A percentile compares a stretch with the other conserved stretches of the same genome.
These are phyloP conservation scores for Monopis laevigella DNA, from an alignment of 2,888 invertebrate species.

Conservation along the genomic window DNA sequence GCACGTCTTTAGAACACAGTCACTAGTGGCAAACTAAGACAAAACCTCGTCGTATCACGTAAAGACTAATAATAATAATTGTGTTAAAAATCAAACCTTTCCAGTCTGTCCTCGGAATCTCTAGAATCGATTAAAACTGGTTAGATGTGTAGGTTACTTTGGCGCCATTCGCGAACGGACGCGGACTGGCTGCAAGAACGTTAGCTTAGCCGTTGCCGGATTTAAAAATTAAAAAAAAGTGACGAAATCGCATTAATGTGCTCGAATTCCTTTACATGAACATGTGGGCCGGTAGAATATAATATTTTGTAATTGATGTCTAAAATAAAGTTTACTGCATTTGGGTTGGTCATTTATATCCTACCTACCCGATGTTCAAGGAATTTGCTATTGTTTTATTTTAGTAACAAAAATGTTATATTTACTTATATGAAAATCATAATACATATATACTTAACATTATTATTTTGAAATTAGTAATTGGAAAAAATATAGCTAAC, in stretches of 20 bases:
- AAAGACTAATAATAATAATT: neutral
- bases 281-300: no score
- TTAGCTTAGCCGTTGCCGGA: conserved; percentile 50
- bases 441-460: no score
- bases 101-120: conserved; percentile 27
- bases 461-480: no score
- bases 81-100: conserved; percentile 1
- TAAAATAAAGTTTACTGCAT: no score
- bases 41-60: neutral
- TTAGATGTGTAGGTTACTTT: conserved; percentile 17
- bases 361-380: no score
- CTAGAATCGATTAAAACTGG: conserved; percentile 30
- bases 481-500: no score
- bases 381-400: no score
- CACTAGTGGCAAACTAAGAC: conserved; percentile 48
- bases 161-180: conserved; percentile 36
- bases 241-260: conserved; percentile 19
- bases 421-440: no score
- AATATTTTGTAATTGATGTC: no score
- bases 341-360: no score
- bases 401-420: no score
- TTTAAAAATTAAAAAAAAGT: conserved; percentile 48
- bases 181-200: conserved; percentile 28
- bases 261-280: conserved; percentile 27
- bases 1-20: conserved; percentile 43